These are phyloP conservation scores for Cercopithecus hamlyni DNA, from an alignment of 2,797 vertebrate genomes.

Conservation along the genomic window DNA sequence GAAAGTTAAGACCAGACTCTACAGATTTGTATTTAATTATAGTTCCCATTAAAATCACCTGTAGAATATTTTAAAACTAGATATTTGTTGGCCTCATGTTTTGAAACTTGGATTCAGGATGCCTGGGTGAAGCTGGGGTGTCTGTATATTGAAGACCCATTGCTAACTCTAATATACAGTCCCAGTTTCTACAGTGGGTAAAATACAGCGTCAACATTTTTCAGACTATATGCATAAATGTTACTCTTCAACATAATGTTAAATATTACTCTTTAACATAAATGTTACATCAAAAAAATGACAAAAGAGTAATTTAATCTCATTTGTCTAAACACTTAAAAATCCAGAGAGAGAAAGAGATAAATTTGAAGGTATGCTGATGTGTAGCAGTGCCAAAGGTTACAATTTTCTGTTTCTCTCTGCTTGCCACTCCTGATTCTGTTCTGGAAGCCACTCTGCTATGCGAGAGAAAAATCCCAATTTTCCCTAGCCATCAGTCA, in stretches of 20 bases:
- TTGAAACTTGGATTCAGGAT: neutral
- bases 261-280: neutral
- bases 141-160: neutral
- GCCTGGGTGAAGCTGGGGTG: fast-evolving
- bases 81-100: neutral
- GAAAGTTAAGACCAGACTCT: neutral
- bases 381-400: neutral
- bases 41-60: neutral
- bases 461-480: neutral
- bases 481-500: neutral
- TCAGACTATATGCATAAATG: neutral
- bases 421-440: neutral
- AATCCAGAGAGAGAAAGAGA: neutral
- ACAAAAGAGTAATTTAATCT: neutral
- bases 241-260: neutral
- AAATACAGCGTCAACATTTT: neutral
- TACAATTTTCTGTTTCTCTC: neutral
- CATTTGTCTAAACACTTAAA: neutral
- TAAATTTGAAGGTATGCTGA: neutral
- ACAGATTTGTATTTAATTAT: neutral
- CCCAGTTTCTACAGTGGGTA: neutral
- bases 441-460: neutral
- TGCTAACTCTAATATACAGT: neutral
- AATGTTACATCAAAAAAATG: neutral
- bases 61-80: neutral